A percentile compares a stretch with the other conserved stretches of the same genome.
Conservation (phyloP, 2,113 vertebrate species). For the Dendrocopos noguchii region DNA sequence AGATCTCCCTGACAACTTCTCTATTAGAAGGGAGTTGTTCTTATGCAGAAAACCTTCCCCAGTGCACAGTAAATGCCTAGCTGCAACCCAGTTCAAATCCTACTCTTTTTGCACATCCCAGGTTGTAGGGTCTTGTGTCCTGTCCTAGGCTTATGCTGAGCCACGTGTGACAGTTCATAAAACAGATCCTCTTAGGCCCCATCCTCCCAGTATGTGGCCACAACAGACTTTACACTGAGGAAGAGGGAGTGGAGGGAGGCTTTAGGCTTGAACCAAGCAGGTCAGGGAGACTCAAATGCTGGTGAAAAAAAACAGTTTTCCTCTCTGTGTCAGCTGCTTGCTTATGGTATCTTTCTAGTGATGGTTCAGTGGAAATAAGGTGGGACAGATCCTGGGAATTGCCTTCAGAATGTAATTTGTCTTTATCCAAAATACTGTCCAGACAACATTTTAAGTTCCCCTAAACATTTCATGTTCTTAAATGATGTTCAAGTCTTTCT, state of each 20-base stretch:
- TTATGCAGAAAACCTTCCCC: neutral
- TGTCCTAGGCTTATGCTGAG: neutral
- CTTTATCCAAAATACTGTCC: neutral
- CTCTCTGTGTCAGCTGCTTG: neutral
- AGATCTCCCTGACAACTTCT: neutral
- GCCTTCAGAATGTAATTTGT: neutral
- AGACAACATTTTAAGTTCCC: neutral
- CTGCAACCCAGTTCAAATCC: neutral
- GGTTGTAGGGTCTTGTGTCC: neutral
- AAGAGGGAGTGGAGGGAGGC: neutral
- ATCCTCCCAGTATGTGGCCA: neutral
- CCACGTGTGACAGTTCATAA: neutral
- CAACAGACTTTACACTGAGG: neutral
- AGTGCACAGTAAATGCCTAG: neutral
- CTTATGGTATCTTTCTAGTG: neutral
- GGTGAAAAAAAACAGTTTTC: neutral
- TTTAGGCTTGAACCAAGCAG: neutral
- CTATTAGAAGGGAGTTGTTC: neutral
- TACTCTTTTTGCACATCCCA: neutral
- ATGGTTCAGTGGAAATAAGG: neutral
- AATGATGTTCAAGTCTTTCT: neutral
- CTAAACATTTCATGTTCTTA: neutral
- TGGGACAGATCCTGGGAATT: neutral
- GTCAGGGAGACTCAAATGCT: neutral
- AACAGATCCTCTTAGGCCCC: neutral